phyloP scores from a whole-genome alignment of 2,888 invertebrate genomes.

The Epiblema foenella region DNA sequence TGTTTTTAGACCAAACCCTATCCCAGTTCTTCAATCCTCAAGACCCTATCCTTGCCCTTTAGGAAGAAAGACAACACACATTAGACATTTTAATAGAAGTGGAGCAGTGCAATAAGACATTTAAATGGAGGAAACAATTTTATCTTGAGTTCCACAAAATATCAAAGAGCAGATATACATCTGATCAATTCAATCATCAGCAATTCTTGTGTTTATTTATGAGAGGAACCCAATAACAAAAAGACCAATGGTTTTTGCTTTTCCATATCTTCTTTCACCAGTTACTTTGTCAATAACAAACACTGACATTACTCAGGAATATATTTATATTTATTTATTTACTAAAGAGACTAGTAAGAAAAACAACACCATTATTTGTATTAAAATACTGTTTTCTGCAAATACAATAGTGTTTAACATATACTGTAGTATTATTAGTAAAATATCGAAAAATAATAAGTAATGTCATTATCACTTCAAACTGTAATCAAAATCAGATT shows the following conservation, averaged over 20 bases:
- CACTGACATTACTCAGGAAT: not conserved
- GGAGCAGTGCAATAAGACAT: not conserved
- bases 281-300: not conserved
- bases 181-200: too few relatives aligned
- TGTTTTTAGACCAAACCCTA: constrained; percentile 5
- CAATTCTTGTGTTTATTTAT: too few relatives aligned
- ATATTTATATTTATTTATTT: not conserved
- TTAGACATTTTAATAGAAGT: not conserved
- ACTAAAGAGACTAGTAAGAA: not conserved
- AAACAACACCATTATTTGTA: too few relatives aligned
- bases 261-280: not conserved
- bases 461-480: too few relatives aligned
- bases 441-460: too few relatives aligned
- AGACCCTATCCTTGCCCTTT: constrained; percentile 9
- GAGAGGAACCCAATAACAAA: not conserved
- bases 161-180: too few relatives aligned
- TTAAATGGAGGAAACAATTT: too few relatives aligned
- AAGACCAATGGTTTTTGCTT: not conserved
- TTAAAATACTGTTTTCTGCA: too few relatives aligned
- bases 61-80: not conserved
- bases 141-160: constrained; percentile 1
- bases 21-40: not conserved
- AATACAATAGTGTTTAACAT: too few relatives aligned
- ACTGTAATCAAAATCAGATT: too few relatives aligned
- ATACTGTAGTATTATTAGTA: too few relatives aligned